Evolutionary conservation across 2,888 invertebrate genomes (phyloP).

Genomic region (Heliconius erato): DNA sequence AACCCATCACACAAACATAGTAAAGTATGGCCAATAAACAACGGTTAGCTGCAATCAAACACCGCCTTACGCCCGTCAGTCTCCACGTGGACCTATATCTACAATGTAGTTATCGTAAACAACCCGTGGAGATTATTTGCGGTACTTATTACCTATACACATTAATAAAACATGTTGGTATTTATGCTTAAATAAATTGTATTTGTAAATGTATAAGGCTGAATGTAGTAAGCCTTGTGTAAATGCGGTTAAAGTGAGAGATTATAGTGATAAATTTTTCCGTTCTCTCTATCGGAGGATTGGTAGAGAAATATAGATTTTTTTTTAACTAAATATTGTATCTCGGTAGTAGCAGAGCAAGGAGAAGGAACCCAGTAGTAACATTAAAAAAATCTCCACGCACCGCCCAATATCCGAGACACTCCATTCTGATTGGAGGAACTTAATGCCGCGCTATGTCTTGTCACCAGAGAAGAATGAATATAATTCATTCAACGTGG

Average conservation of each 20-base stretch:
- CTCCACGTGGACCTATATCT: slow-evolving; percentile 21
- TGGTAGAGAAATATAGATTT: not conserved
- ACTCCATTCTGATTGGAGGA: not conserved
- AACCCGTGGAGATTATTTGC: slow-evolving; percentile 15
- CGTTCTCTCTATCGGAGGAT: not conserved
- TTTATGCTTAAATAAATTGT: not conserved
- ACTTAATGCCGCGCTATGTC: not conserved
- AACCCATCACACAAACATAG: not conserved
- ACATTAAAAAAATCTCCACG: not conserved
- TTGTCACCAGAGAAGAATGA: not conserved
- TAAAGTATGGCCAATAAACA: not conserved
- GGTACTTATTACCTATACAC: not conserved
- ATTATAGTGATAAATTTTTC: not conserved
- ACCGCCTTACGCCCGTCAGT: not conserved
- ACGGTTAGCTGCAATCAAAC: slow-evolving; percentile 5
- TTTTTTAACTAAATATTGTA: too few species aligned
- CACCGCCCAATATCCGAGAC: not conserved
- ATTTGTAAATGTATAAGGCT: not conserved
- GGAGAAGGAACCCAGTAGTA: not conserved
- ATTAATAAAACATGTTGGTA: not conserved
- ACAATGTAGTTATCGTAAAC: slow-evolving; percentile 24
- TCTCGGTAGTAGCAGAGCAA: too few species aligned
- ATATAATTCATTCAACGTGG: too few species aligned
- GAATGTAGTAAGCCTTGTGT: not conserved
- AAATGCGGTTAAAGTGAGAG: not conserved